These are phyloP conservation scores for Enteromius radiatus DNA, from an alignment of 2,797 vertebrate genomes.

Conservation along the genomic window DNA sequence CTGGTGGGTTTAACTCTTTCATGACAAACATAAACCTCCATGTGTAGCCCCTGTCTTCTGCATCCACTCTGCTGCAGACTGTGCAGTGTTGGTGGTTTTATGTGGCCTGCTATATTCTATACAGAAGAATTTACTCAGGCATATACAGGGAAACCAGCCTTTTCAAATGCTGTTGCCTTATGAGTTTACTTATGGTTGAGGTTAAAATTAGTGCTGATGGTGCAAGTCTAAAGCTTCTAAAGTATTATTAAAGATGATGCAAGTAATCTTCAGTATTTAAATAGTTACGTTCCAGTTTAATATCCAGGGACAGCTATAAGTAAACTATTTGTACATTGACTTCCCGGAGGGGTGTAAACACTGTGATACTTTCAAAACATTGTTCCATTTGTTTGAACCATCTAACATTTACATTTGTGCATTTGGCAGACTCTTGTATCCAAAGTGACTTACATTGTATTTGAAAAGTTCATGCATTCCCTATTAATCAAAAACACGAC, in stretches of 20 bases:
- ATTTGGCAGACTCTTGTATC: neutral
- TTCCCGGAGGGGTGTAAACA: neutral
- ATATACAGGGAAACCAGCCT: neutral
- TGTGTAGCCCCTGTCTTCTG: constrained; percentile 5
- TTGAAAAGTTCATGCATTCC: neutral
- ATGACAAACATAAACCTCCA: neutral
- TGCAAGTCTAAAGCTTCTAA: neutral
- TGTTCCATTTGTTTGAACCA: neutral
- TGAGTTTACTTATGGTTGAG: neutral
- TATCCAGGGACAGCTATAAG: neutral
- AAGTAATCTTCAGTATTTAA: neutral
- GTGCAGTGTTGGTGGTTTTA: neutral
- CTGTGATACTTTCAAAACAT: neutral
- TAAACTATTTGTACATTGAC: neutral
- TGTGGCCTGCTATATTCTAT: constrained; percentile 3
- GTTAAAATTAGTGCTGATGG: neutral
- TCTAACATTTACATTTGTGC: neutral
- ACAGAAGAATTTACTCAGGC: neutral
- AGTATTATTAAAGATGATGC: neutral
- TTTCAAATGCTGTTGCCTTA: constrained; percentile 3
- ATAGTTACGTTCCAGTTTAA: neutral
- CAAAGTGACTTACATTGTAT: neutral
- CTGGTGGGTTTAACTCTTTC: neutral
- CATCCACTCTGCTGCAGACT: constrained; percentile 10
- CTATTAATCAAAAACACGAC: neutral